Evolutionary conservation across 1,140 invertebrate genomes (phyloP), one percentile per base, ranked within the genome.

Genomic region (Drosophila bifasciata): DNA sequence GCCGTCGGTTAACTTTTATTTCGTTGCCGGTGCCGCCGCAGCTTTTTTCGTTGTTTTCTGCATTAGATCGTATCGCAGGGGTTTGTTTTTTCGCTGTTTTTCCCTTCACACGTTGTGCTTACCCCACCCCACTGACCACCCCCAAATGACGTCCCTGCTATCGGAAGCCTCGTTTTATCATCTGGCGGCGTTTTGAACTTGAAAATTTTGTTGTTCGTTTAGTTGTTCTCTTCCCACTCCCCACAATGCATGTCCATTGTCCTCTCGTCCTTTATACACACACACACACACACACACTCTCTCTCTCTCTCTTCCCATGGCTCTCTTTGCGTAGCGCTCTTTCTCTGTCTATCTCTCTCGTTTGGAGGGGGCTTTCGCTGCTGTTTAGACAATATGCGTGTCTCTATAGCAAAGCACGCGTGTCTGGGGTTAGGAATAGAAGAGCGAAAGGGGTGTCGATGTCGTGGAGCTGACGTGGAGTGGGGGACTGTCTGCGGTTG

Each of bases 101-200:
- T 15, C 48, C 9, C 15, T 23, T 16, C 46, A 44, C 43, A 60
- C 52, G 56, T 52, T 55, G 61, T 36, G 32, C 1, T 36, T 36
- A 46, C 44, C 9, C 44, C 9, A 17, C n/a, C 21, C 32, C 23
- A 36, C 16, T 2, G 4, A 13, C 19, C 28, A 16, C 36, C 39
- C 43, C 19, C 16, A 15, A 5, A n/a, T 21, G 32, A 8, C 17
- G 25, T 36, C 32, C 28, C 11, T 39, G 36, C 13, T 43, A 41
- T 5, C 43, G 45, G 16, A 46, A 36, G 36, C 32, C 23, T 49
- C 32, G 21, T 41, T 60, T 57, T 41, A 45, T 69, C 72, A 70
- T 63, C 51, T 72, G 74, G 84, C 89, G 89, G 89, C 71, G 67
- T 70, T 90, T 84, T 90, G 89, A 90, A 90, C 89, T 90, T 90